phyloP scores from a whole-genome alignment of 2,113 vertebrate species.

The Smithornis capensis region DNA sequence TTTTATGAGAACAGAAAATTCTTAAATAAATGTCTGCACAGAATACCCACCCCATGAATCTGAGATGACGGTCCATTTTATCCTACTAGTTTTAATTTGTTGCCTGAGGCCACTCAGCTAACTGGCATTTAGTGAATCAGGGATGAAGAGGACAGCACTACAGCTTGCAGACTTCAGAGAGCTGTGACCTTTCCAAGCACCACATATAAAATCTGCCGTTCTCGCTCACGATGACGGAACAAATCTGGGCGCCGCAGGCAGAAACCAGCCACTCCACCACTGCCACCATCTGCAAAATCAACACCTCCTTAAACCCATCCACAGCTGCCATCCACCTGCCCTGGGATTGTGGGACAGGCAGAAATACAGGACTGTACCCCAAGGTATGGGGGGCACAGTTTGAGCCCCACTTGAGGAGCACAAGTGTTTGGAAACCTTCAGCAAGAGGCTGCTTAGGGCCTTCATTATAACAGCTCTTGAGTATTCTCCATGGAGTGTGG shows the following conservation, averaged over 20 bases:
- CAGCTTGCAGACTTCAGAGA: not conserved
- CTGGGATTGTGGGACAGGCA: accelerated
- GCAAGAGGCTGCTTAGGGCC: not conserved
- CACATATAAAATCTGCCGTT: not conserved
- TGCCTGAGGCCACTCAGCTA: not conserved
- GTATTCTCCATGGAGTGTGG: accelerated
- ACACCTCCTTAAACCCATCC: not conserved
- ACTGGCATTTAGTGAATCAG: conserved; percentile 11
- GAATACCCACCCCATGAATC: not conserved
- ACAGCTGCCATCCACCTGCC: not conserved
- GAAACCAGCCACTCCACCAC: not conserved
- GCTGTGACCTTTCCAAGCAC: conserved; percentile 26
- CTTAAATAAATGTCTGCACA: not conserved
- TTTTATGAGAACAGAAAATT: not conserved
- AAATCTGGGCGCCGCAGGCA: accelerated
- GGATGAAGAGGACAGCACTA: not conserved
- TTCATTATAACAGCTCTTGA: accelerated
- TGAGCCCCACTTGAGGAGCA: accelerated
- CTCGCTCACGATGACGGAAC: accelerated
- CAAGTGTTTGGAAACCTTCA: accelerated
- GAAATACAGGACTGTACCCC: not conserved
- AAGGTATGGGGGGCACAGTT: accelerated
- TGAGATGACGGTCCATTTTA: not conserved
- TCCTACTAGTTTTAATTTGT: not conserved
- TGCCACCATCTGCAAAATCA: not conserved